Evolutionary conservation across 2,888 invertebrate genomes (phyloP).

Genomic region (Epicampocera succincta): DNA sequence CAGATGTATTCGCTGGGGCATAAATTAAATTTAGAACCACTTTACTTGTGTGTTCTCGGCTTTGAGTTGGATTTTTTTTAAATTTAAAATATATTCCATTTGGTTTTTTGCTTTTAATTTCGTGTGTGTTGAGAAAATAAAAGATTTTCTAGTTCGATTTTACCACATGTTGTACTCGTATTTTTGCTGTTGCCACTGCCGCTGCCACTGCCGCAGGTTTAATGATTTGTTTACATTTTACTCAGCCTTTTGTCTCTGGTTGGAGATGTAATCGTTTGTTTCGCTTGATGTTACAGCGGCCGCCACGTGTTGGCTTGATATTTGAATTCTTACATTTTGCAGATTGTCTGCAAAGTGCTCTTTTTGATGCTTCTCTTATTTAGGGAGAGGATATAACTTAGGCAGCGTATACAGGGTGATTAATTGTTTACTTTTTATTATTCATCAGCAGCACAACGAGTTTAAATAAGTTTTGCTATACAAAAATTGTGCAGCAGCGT

Average conservation of each 20-base stretch:
- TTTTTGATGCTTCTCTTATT: slow-evolving; percentile 5
- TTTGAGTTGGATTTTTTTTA: slow-evolving; percentile 30
- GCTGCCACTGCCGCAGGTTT: slow-evolving; percentile 42
- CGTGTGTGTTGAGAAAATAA: slow-evolving; percentile 18
- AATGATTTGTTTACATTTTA: slow-evolving; percentile 64
- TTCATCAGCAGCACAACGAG: too few species aligned
- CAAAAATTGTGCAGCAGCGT: too few species aligned
- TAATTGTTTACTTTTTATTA: too few species aligned
- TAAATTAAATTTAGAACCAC: neutral
- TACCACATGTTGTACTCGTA: slow-evolving; percentile 25
- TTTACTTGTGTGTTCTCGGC: slow-evolving; percentile 4
- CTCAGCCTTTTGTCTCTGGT: slow-evolving; percentile 21
- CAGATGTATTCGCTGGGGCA: too few species aligned
- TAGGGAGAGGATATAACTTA: neutral
- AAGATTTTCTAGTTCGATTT: neutral
- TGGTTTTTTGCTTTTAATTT: neutral
- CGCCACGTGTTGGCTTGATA: slow-evolving; percentile 66
- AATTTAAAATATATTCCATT: neutral
- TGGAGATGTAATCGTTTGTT: slow-evolving; percentile 27
- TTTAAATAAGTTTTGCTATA: too few species aligned
- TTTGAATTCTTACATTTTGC: slow-evolving; percentile 41
- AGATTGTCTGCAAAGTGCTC: slow-evolving; percentile 52
- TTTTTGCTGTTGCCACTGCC: neutral
- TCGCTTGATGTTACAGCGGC: slow-evolving; percentile 59
- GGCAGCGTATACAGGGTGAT: slow-evolving; percentile 46